Base-by-base conservation (phyloP, 2,888 invertebrate species). In the Oxystoma pomonae region DNA sequence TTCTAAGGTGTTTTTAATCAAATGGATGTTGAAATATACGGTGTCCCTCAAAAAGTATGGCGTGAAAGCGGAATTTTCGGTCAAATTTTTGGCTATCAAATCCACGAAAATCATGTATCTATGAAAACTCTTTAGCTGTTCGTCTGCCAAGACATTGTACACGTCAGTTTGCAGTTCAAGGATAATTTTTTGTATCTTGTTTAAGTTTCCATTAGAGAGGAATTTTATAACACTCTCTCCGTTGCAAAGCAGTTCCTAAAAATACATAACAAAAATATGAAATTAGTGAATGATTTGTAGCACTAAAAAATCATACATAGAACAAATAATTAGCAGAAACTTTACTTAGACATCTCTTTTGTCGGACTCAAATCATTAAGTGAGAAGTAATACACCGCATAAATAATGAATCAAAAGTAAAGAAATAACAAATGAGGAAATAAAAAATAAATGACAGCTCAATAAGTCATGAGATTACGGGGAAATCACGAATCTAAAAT, bases 1-100 rank as follows among this genome's bases (percentile, higher is more conserved):
- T 5, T 77, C 74, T 9, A 74, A 73, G 18, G 75, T 71, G 57
- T 75, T 74, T 1, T 82, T 83, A 1, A 85, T 83, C 1, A 84
- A 77, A 68, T 85, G 80, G 1, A 84, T 74, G 19, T 88, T 74
- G 60, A 82, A 83, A 66, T 83, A 82, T 60, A 83, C 82, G 3
- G 84, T 78, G 69, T 86, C 87, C 69, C 85, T 82, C 51, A 86
- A 80, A 16, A 88, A 73, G 68, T 84, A 87, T 0, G 80, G 77
- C 5, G 83, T 82, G n/a, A 1, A 78, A 71, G 57, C 80, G 74
- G 2, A 78, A 74, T n/a, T 80, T 56, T 52, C 9, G 1, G 72
- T 65, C 3, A 83, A 65, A 19, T 74, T 70, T 0, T 82, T 79
- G 1, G 83, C 72, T 49, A 82, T 74, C 19, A 82, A 77, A 7